These are phyloP conservation scores for Geotrupes spiniger DNA, from an alignment of 2,888 invertebrate species.

Conservation along the genomic window DNA sequence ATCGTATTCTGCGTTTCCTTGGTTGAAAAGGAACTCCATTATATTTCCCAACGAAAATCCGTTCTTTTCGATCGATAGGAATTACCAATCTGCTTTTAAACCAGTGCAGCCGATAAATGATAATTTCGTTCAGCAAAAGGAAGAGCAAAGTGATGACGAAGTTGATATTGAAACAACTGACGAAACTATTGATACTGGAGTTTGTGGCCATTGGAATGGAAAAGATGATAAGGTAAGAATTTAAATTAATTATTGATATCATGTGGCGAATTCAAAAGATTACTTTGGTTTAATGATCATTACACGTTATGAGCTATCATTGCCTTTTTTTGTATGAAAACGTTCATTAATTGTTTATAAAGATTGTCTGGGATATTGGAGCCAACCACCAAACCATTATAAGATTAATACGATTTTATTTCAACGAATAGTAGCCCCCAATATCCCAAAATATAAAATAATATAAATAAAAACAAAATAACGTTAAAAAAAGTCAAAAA, in stretches of 20 bases:
- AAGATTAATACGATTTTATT: too few species aligned
- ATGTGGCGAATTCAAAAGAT: too few species aligned
- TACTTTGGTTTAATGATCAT: too few species aligned
- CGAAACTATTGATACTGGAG: conserved; percentile 58
- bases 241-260: conserved; percentile 12
- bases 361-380: too few species aligned
- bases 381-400: too few species aligned
- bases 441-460: too few species aligned
- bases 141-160: conserved; percentile 73
- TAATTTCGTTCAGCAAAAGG: conserved; percentile 41
- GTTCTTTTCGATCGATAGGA: conserved; percentile 48
- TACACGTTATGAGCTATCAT: too few species aligned
- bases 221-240: conserved; percentile 54
- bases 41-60: conserved; percentile 53
- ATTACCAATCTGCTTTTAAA: conserved; percentile 59
- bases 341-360: too few species aligned
- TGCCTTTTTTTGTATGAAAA: too few species aligned
- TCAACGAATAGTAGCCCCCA: too few species aligned
- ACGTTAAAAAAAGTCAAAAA: too few species aligned
- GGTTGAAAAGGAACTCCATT: conserved; percentile 60
- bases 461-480: too few species aligned
- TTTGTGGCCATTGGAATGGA: conserved; percentile 49
- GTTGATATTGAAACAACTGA: conserved; percentile 87
- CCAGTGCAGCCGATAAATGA: conserved; percentile 51
- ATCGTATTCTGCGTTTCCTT: conserved; percentile 66